Evolutionary conservation across 2,797 vertebrate species (phyloP).

Genomic region (Poecilia velifera): DNA sequence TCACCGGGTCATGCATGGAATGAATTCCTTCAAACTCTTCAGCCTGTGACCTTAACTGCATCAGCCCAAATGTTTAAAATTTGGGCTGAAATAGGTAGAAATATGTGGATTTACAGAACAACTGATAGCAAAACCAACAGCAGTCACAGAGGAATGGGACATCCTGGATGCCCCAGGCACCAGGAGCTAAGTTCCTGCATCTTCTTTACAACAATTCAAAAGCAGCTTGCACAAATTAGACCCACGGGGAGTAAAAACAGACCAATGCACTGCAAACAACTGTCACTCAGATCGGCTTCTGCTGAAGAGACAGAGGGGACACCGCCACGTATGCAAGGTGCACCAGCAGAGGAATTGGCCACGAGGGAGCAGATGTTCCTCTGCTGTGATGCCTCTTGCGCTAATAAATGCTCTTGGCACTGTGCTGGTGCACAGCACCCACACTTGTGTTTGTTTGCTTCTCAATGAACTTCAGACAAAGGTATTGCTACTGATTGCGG

Average conservation of each 20-base stretch:
- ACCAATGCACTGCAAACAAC: slow-evolving; percentile 64
- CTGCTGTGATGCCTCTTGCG: slow-evolving; percentile 32
- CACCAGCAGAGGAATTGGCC: slow-evolving; percentile 63
- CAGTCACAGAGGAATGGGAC: slow-evolving; percentile 64
- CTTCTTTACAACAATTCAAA: slow-evolving; percentile 77
- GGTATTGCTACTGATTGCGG: slow-evolving; percentile 18
- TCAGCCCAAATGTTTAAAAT: slow-evolving; percentile 28
- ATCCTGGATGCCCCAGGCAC: slow-evolving; percentile 58
- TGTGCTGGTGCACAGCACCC: slow-evolving; percentile 19
- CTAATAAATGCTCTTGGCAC: slow-evolving; percentile 52
- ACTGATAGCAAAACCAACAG: slow-evolving; percentile 62
- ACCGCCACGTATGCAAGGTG: slow-evolving; percentile 44
- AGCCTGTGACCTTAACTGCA: slow-evolving; percentile 29
- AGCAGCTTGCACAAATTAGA: slow-evolving; percentile 80
- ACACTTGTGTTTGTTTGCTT: slow-evolving; percentile 5
- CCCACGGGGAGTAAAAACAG: slow-evolving; percentile 70
- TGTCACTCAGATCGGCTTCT: slow-evolving; percentile 64
- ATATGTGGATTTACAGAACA: slow-evolving; percentile 48
- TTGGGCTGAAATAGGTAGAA: slow-evolving; percentile 35
- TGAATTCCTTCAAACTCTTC: slow-evolving; percentile 41
- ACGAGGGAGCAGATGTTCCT: slow-evolving; percentile 68
- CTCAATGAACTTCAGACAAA: slow-evolving; percentile 25
- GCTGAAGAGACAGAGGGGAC: slow-evolving; percentile 51
- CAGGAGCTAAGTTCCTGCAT: slow-evolving; percentile 73
- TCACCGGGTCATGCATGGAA: slow-evolving; percentile 7